Base-by-base conservation (phyloP, 2,113 vertebrate species). In the Cathartes aura region DNA sequence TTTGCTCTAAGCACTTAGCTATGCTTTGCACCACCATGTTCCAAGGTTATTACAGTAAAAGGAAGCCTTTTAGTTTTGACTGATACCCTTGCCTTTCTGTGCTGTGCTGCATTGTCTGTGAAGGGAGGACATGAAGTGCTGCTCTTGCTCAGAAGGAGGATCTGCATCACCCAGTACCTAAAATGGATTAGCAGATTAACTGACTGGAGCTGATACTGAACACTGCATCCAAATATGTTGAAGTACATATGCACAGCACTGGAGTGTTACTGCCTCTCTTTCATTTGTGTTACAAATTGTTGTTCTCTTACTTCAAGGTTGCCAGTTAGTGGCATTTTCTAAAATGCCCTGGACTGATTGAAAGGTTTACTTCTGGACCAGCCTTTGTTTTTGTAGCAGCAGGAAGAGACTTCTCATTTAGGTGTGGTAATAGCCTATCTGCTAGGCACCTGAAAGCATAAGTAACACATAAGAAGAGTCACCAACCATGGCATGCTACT, bases 381-480 rank as follows among this genome's bases (percentile, higher is more conserved):
- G 23, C 32, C 62, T 93, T 74, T 90, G 12, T 47, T 92, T 91
- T 81, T 82, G 70, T 64, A 92, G 74, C 19, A 10, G 50, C 73
- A 59, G 80, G 72, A 70, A 97, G 93, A 84, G 58, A 22, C 56
- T 67, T 85, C 82, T 93, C 72, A 43, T 56, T 80, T 68, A 94
- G 76, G 5, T 76, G 56, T 87, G 92, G 82, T 73, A 78, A 73
- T n/a, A 89, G 78, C 53, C 29, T 60, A 63, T 84, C 92, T 97
- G 67, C 63, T 87, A 62, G 97, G 96, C 45, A 98, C 97, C 97
- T 98, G 87, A 34, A 95, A 97, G 66, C 42, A 13, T 63, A 83
- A 84, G 15, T 67, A 78, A 81, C 16, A 11, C 15, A 50, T 0
- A 45, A 62, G 34, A 68, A 29, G 4, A 38, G 19, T 80, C 27